Conservation (phyloP, 2,888 invertebrate species). For the Oscheius sp. region DNA sequence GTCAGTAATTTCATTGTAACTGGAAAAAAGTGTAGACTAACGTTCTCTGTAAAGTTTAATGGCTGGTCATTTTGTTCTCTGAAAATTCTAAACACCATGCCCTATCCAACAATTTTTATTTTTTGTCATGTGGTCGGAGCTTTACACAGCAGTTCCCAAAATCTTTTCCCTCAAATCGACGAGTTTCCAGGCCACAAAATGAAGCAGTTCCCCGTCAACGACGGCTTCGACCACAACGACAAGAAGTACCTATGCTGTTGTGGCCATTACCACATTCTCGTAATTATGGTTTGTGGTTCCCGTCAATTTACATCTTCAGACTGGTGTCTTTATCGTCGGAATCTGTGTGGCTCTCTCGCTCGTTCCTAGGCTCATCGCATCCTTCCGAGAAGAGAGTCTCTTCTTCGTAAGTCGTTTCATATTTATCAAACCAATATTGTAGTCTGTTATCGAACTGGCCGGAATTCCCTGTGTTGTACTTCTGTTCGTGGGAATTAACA, state of each 20-base stretch:
- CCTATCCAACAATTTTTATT: too few relatives aligned
- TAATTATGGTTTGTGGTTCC: not conserved
- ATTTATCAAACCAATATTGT: not conserved
- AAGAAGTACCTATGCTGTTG: constrained; percentile 18
- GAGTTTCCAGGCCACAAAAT: not conserved
- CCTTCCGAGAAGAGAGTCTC: not conserved
- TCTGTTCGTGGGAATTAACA: constrained; percentile 9
- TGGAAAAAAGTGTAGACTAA: too few relatives aligned
- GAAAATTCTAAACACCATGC: too few relatives aligned
- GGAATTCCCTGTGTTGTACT: not conserved
- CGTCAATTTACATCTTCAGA: constrained; percentile 2
- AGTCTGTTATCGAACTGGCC: not conserved
- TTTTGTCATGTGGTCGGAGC: too few relatives aligned
- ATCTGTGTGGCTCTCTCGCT: not conserved
- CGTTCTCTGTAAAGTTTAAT: too few relatives aligned
- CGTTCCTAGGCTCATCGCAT: not conserved
- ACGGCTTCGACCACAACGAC: not conserved
- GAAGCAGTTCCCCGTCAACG: not conserved
- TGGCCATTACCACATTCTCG: not conserved
- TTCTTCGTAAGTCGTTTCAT: not conserved
- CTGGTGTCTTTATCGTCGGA: not conserved
- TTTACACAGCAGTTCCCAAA: too few relatives aligned
- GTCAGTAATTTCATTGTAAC: too few relatives aligned
- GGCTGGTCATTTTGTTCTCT: too few relatives aligned
- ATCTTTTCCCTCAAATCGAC: not conserved